Conservation (phyloP, 2,888 invertebrate genomes). For the Nomada lathburiana region DNA sequence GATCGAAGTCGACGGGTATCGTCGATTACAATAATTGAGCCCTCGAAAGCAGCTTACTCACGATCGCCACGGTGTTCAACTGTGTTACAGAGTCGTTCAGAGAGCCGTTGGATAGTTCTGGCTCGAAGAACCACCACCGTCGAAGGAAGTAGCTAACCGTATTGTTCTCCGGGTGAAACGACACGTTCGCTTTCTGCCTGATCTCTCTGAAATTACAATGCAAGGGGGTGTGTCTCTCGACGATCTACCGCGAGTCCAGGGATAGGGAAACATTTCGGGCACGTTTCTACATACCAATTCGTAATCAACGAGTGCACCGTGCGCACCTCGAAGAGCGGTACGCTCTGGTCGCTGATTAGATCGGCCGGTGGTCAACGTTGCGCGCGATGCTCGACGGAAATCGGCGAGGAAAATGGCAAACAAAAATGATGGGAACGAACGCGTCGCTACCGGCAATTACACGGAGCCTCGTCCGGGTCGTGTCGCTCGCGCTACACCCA, state of each 20-base stretch:
- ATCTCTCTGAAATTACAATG: slow-evolving; percentile 86
- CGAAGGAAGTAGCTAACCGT: slow-evolving; percentile 90
- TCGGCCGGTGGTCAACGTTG: neutral
- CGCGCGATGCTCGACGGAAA: slow-evolving; percentile 22
- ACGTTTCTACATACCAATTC: too few relatives aligned
- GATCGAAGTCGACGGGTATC: neutral
- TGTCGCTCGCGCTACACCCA: neutral
- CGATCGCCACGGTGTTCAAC: slow-evolving; percentile 91
- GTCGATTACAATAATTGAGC: too few relatives aligned
- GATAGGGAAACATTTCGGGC: too few relatives aligned
- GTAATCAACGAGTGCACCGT: too few relatives aligned
- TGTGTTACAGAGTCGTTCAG: slow-evolving; percentile 90
- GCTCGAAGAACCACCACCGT: slow-evolving; percentile 90
- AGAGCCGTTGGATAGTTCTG: slow-evolving; percentile 88
- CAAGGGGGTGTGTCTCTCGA: neutral
- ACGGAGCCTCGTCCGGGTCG: neutral
- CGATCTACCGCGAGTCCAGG: neutral
- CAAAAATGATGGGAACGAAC: neutral
- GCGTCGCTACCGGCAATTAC: neutral
- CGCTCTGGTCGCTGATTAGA: neutral
- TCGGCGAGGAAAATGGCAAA: neutral
- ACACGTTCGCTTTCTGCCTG: slow-evolving; percentile 90
- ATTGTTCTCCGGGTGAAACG: slow-evolving; percentile 89
- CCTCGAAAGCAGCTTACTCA: slow-evolving; percentile 84
- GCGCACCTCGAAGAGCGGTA: too few relatives aligned